Evolutionary conservation across 2,888 invertebrate genomes (phyloP), one percentile per base, ranked within the genome.

Genomic region (Rhorus exstirpatorius): DNA sequence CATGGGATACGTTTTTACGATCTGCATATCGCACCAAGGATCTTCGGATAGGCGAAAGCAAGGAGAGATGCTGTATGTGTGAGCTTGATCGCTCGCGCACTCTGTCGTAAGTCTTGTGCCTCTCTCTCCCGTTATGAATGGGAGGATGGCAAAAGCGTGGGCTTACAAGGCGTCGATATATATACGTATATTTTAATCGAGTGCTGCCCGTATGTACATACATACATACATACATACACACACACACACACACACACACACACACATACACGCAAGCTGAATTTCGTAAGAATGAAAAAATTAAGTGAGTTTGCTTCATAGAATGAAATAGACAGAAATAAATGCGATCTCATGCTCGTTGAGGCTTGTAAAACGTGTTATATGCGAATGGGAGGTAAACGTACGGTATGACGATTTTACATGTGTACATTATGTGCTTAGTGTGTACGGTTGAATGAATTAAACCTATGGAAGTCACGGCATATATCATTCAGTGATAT

Each of bases 91-190:
- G 41, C 26, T 51, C 55, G 60, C 70, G 41, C 53, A 51, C 67
- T 38, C 81, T 72, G 77, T 78, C 68, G 81, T 70, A 78, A 82
- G 70, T 82, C 70, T n/a, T n/a, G n/a, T n/a, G 71, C 65, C 77
- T 82, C 75, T 72, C 78, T 82, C 78, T 78, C 75, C 82, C 78
- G 82, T 82, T 82, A 82, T 79, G 82, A 82, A 82, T 82, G 77
- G 65, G 67, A 77, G 60, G 81, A 81, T 81, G 78, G 82, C 70
- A 63, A 75, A 65, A 67, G 78, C 61, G 81, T 77, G 82, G 82
- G 61, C 24, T 75, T 58, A n/a, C 46, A 55, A 41, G 21, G 17
- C 38, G 53, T 70, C 53, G 35, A 65, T 41, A 35, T 67, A 67
- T 44, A 8, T 41, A 60, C 61, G 63, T 14, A 19, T 31, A 8